These are phyloP conservation scores for Lagopus muta DNA, from an alignment of 2,113 vertebrate species.

Conservation along the genomic window DNA sequence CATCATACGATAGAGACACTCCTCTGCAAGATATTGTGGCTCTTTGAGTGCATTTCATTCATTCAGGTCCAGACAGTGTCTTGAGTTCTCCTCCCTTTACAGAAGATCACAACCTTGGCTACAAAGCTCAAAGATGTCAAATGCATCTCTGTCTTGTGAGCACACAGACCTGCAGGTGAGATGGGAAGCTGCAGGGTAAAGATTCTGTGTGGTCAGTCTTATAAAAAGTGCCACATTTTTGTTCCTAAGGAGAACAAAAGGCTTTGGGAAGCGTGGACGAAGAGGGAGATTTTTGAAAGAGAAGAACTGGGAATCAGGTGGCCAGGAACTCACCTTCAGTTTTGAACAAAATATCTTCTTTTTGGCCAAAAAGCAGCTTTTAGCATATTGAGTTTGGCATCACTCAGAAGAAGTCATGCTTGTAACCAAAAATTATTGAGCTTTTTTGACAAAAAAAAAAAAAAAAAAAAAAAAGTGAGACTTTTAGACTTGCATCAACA, in stretches of 20 bases:
- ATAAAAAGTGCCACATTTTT: fast-evolving
- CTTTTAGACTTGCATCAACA: not conserved
- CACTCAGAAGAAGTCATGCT: not conserved
- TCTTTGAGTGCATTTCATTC: fast-evolving
- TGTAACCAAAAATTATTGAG: not conserved
- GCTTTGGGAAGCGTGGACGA: fast-evolving
- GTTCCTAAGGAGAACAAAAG: not conserved
- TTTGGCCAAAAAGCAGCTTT: not conserved
- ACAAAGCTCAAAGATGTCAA: fast-evolving
- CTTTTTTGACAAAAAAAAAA: not conserved
- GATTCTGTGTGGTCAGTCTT: not conserved
- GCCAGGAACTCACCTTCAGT: not conserved
- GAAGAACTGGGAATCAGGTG: not conserved
- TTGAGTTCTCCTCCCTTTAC: not conserved
- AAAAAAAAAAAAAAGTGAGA: not conserved
- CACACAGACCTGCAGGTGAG: not conserved
- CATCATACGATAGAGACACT: not conserved
- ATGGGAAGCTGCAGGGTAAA: not conserved
- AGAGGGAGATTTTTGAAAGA: not conserved
- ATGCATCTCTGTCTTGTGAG: not conserved
- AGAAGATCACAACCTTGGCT: not conserved
- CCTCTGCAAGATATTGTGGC: not conserved
- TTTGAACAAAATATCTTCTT: not conserved
- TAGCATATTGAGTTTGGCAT: not conserved
- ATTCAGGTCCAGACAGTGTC: not conserved